A percentile compares a stretch with the other conserved stretches of the same genome.
Evolutionary conservation across 2,888 invertebrate genomes (phyloP).

Genomic region (Patella ulyssiponensis): DNA sequence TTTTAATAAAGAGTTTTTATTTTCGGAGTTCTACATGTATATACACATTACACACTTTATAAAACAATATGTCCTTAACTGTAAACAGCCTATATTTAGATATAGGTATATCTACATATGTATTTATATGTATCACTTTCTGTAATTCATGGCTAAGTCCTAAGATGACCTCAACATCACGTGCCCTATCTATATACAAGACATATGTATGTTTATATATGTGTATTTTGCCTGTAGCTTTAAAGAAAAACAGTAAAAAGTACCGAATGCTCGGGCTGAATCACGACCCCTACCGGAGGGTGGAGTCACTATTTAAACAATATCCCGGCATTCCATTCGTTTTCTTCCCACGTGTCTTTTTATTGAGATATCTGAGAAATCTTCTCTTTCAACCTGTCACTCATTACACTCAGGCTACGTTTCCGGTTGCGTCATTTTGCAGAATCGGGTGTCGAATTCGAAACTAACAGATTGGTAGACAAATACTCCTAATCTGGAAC

Average conservation of each 20-base stretch:
- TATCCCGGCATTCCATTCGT: conserved; percentile 3
- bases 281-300: conserved; percentile 7
- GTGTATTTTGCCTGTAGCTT: neutral
- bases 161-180: neutral
- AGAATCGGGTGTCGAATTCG: neutral
- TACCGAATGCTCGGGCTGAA: conserved; percentile 2
- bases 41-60: too few relatives aligned
- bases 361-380: conserved; percentile 7
- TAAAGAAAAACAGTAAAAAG: conserved; percentile 8
- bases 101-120: too few relatives aligned
- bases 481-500: too few relatives aligned
- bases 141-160: neutral
- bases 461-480: neutral
- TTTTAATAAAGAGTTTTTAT: too few relatives aligned
- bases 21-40: too few relatives aligned
- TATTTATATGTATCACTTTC: too few relatives aligned
- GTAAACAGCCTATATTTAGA: too few relatives aligned
- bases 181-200: neutral
- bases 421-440: conserved; percentile 2
- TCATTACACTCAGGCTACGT: conserved; percentile 3
- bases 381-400: conserved; percentile 8
- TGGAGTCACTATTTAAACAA: conserved; percentile 9
- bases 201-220: conserved; percentile 3
- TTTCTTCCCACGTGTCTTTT: neutral
- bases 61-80: too few relatives aligned